Base-by-base conservation (phyloP, 2,888 invertebrate species). In the Scotopteryx bipunctaria region DNA sequence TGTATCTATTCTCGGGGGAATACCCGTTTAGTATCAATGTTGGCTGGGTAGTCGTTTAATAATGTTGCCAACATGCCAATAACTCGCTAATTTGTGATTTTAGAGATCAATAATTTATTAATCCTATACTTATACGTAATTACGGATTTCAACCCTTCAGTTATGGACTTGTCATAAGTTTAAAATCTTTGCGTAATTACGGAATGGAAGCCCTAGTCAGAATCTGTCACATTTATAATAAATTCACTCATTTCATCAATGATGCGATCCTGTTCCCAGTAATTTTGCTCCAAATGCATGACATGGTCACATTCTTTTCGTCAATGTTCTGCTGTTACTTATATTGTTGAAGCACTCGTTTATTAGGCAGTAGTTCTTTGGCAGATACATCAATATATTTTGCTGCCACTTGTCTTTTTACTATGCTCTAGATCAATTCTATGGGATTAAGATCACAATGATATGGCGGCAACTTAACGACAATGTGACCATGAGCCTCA, bases 261-360 rank as follows among this genome's bases (percentile, higher is more conserved):
- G 14, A 31, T 11, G 31, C 31, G 31, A 31, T 31, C 31, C 14
- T 31, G 31, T 31, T 31, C 31, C 31, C 31, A 31, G 31, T 31
- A 31, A 31, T 31, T 31, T 13, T 31, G 11, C 14, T 31, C 31
- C 11, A 31, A 14, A 4, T 14, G 31, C 14, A 31, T 31, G 13
- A 31, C 31, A 31, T 31, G 31, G 31, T 31, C 31, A 31, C 31
- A 31, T 31, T 31, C 31, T 31, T 31, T 31, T 31, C 31, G 31
- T 9, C 31, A 31, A 5, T 31, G 31, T 9, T 31, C 21, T 21
- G 21, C 21, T 6, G 21, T 21, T n/a, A n/a, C n/a, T n/a, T 21
- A 21, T 21, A 21, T 21, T 21, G 21, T 21, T 21, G 8, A 21
- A 21, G 21, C 21, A 21, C 21, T 21, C 21, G 21, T 21, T 21